These are phyloP conservation scores for Hydrophis major DNA, from an alignment of 2,797 vertebrate species.

Conservation along the genomic window DNA sequence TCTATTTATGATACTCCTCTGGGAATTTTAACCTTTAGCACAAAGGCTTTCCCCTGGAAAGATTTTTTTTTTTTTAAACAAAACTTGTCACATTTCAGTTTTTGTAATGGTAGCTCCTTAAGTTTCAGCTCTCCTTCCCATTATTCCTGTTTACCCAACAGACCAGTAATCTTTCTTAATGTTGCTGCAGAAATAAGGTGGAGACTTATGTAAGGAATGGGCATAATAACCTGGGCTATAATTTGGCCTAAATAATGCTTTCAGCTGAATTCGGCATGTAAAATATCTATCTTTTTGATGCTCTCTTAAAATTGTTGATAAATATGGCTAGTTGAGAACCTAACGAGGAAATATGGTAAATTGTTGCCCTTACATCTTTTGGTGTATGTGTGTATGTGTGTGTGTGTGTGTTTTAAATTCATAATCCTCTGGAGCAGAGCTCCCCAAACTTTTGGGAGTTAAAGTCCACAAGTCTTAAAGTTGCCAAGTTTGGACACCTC, in stretches of 20 bases:
- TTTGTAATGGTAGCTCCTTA: neutral
- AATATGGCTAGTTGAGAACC: neutral
- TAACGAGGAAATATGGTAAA: neutral
- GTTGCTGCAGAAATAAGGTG: neutral
- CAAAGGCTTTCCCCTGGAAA: neutral
- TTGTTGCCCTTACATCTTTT: neutral
- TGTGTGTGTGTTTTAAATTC: too few relatives aligned
- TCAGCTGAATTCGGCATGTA: slow-evolving; percentile 39
- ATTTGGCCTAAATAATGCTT: slow-evolving; percentile 38
- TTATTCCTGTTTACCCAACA: slow-evolving; percentile 28
- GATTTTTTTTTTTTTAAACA: neutral
- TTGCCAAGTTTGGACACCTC: too few relatives aligned
- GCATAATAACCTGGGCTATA: slow-evolving; percentile 35
- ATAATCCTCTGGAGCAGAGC: neutral
- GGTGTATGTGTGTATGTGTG: too few relatives aligned
- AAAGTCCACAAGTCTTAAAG: too few relatives aligned
- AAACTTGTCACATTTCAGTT: neutral
- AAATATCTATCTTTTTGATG: slow-evolving; percentile 22
- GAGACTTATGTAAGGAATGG: slow-evolving; percentile 12
- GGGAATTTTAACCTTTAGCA: neutral
- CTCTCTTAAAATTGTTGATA: slow-evolving; percentile 18
- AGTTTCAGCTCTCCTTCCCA: neutral
- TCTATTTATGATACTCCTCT: too few relatives aligned
- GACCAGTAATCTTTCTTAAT: slow-evolving; percentile 14
- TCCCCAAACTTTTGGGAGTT: too few relatives aligned